Base-by-base conservation (phyloP, 2,113 vertebrate species). In the Pygoscelis antarcticus region DNA sequence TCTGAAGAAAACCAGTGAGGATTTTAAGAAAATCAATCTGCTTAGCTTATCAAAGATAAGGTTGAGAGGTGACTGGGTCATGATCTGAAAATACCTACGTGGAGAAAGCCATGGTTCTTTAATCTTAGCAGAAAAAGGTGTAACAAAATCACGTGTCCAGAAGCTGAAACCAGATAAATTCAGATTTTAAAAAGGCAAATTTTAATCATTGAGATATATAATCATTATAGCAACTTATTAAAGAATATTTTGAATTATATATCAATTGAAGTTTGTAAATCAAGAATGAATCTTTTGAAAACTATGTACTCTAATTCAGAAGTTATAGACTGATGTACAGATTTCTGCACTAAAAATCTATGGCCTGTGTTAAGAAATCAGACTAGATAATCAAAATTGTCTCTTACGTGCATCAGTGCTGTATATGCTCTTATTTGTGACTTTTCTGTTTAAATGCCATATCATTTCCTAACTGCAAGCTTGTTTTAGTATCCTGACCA, bases 1-100 rank as follows among this genome's bases (percentile, higher is more conserved):
- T 58, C 68, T 78, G 36, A 60, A 90, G 55, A 86, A 88, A 70
- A 23, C 2, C 11, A 71, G 11, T 61, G 16, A 32, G 47, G 34
- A 72, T 87, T 83, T 91, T 74, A 81, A 60, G 90, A 90, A 90
- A 90, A 92, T 90, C 23, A 30, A 27, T 92, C 68, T 92, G 9
- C 21, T 92, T 83, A 51, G 3, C 16, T 90, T 90, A 81, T 81
- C 75, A 92, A 87, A 90, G 46, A 27, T 26, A 62, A 88, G 78
- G 77, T 93, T 83, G 72, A 64, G 23, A 66, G 32, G 26, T 92
- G 47, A 89, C 18, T 44, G 10, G 29, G 13, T 71, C 40, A 14
- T 64, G 60, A 81, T 84, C 68, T 82, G 51, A 90, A 95, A 90
- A 66, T 38, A 87, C 21, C 23, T 65, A 25, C 0, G 0, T 51